Conservation (phyloP, 92 coral and sea anemone genomes). For the Porites cylindrica region DNA sequence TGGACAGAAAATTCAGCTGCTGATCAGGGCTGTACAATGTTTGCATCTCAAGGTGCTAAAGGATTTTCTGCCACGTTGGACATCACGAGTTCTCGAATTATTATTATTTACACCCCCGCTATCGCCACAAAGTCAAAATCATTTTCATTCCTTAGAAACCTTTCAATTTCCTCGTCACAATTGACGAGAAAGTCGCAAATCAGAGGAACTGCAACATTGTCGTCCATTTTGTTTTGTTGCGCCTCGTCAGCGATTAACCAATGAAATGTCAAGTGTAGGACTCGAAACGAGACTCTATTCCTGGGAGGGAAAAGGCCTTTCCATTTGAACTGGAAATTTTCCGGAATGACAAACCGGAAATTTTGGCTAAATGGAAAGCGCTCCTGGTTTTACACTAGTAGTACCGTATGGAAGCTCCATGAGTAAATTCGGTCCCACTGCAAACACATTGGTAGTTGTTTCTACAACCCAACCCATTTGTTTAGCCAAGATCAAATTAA, state of each 20-base stretch:
- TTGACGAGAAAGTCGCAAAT: slow-evolving; percentile 13
- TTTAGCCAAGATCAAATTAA: too few relatives aligned
- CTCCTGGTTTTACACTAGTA: not conserved
- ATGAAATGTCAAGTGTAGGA: slow-evolving; percentile 6
- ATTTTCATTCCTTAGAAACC: not conserved
- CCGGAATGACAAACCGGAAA: slow-evolving; percentile 2
- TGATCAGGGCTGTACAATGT: slow-evolving; percentile 10
- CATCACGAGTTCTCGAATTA: too few relatives aligned
- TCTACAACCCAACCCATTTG: too few relatives aligned
- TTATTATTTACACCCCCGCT: slow-evolving; percentile 18
- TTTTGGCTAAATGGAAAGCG: not conserved
- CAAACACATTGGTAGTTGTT: too few relatives aligned
- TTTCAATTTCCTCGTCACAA: slow-evolving; percentile 7
- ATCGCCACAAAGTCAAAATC: slow-evolving; percentile 15
- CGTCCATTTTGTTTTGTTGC: slow-evolving; percentile 19
- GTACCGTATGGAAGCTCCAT: too few relatives aligned
- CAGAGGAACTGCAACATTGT: not conserved
- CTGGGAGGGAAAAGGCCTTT: slow-evolving; percentile 27
- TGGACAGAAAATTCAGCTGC: slow-evolving; percentile 20
- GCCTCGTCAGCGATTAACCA: slow-evolving; percentile 8
- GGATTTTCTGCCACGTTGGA: too few relatives aligned
- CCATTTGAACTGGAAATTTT: slow-evolving; percentile 18
- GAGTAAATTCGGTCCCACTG: too few relatives aligned
- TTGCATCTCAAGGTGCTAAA: slow-evolving; percentile 12
- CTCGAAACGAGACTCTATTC: slow-evolving; percentile 22